A percentile compares a stretch with the other conserved stretches of the same genome.
These are phyloP conservation scores for Vanacampus margaritifer DNA, from an alignment of 2,113 vertebrate genomes.

Conservation along the genomic window DNA sequence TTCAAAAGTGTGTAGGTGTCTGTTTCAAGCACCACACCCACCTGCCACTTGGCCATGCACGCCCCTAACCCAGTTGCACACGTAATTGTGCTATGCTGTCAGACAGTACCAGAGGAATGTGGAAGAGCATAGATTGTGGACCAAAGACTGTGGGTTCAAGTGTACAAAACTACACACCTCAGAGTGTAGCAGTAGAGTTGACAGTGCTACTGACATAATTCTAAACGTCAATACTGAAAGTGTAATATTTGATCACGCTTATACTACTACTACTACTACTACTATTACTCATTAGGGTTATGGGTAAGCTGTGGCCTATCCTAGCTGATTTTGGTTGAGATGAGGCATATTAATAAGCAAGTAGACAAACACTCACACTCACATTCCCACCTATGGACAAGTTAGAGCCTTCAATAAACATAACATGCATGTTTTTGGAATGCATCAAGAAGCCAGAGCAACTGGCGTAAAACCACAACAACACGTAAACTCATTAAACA, in stretches of 20 bases:
- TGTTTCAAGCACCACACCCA: constrained; percentile 59
- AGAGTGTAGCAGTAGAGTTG: constrained; percentile 1
- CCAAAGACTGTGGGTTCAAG: constrained; percentile 12
- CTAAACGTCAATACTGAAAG: not conserved
- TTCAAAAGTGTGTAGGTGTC: constrained; percentile 22
- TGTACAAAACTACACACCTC: not conserved
- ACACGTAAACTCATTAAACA: not conserved
- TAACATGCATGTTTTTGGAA: not conserved
- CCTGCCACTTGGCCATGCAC: constrained; percentile 40
- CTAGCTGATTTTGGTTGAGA: too few species aligned
- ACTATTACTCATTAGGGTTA: too few species aligned
- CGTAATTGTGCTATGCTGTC: constrained; percentile 4
- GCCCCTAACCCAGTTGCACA: constrained; percentile 8
- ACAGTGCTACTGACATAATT: not conserved
- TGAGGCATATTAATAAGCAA: too few species aligned
- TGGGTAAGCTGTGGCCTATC: too few species aligned
- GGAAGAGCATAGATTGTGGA: constrained; percentile 1
- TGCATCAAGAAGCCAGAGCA: not conserved
- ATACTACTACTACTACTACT: too few species aligned
- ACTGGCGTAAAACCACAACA: not conserved
- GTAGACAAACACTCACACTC: too few species aligned
- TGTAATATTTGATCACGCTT: not conserved
- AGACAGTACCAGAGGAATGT: constrained; percentile 20
- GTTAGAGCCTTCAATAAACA: not conserved
- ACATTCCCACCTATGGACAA: too few species aligned